phyloP scores from a whole-genome alignment of 2,113 vertebrate species.

The Toxotes jaculatrix region DNA sequence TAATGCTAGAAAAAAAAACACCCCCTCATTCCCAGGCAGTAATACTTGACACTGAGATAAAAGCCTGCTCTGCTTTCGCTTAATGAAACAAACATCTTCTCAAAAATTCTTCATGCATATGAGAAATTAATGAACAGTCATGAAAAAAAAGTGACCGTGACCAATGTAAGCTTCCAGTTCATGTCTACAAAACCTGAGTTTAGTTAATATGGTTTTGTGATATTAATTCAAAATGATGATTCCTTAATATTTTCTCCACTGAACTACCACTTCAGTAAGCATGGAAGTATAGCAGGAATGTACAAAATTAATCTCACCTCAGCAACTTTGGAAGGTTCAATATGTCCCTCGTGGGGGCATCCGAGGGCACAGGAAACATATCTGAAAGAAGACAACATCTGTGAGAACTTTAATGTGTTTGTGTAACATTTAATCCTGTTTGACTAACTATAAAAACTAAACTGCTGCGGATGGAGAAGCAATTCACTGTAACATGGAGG shows the following conservation, averaged over 20 bases:
- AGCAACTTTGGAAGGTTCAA: conserved; percentile 89
- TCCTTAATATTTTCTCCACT: too few species aligned
- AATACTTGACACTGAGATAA: neutral
- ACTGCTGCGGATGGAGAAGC: neutral
- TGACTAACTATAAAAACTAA: neutral
- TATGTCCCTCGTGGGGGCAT: conserved; percentile 91
- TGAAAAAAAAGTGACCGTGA: too few species aligned
- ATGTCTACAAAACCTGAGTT: too few species aligned
- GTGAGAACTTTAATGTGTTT: neutral
- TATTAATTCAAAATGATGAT: too few species aligned
- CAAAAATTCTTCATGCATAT: neutral
- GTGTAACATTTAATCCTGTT: neutral
- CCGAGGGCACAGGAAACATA: conserved; percentile 95
- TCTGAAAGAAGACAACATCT: conserved; percentile 73
- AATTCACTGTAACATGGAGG: neutral
- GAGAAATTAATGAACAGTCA: too few species aligned
- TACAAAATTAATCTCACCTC: conserved; percentile 75
- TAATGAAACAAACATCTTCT: neutral
- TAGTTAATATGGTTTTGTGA: too few species aligned
- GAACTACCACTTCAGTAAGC: neutral
- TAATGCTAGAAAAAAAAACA: too few species aligned
- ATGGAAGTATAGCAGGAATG: neutral
- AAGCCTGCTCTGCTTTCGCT: neutral
- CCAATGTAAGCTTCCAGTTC: neutral
- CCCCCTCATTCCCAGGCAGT: neutral